Evolutionary conservation across 2,797 vertebrate genomes (phyloP).

Genomic region (Setipinna tenuifilis): DNA sequence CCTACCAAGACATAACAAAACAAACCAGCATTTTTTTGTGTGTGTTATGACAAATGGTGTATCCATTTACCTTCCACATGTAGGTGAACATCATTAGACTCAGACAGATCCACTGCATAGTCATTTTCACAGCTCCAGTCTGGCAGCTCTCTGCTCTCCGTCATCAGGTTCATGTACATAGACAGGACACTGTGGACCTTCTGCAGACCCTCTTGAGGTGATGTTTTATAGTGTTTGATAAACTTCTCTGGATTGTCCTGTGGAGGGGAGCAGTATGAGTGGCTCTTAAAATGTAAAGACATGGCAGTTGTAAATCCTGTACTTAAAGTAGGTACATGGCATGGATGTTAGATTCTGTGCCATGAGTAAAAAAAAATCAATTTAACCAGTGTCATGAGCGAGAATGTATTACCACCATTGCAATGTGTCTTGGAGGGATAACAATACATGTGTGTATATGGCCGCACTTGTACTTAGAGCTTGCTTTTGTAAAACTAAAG

Average conservation of each 20-base stretch:
- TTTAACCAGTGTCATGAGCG: background rate
- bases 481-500: background rate
- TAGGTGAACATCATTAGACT: slow-evolving; percentile 38
- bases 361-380: background rate
- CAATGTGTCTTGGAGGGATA: background rate
- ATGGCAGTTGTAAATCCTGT: background rate
- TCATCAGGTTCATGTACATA: slow-evolving; percentile 63
- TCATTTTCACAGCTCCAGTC: slow-evolving; percentile 67
- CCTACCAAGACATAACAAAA: background rate
- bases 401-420: no score
- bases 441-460: background rate
- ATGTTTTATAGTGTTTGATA: slow-evolving; percentile 47
- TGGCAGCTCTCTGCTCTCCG: slow-evolving; percentile 48
- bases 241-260: slow-evolving; percentile 61
- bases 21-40: background rate
- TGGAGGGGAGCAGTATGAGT: background rate
- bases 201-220: slow-evolving; percentile 56
- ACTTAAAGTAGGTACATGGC: background rate
- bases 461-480: background rate
- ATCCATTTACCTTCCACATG: slow-evolving; percentile 50
- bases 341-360: background rate
- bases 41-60: background rate
- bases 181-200: slow-evolving; percentile 60
- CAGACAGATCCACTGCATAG: slow-evolving; percentile 56
- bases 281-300: background rate